Evolutionary conservation across 2,888 invertebrate species (phyloP), one percentile per base, ranked within the genome.

Genomic region (Ditula angustiorana): DNA sequence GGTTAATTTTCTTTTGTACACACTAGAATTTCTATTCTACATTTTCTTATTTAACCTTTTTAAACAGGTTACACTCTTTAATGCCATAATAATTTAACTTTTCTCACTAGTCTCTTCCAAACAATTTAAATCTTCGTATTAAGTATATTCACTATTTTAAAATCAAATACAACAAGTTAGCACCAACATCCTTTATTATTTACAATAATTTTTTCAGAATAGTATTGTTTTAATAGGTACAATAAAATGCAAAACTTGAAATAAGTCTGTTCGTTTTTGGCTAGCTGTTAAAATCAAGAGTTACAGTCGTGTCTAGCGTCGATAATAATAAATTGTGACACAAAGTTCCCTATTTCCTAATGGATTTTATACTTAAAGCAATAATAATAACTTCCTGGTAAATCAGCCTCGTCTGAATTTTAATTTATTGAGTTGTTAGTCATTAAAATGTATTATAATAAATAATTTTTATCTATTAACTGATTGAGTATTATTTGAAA

Each of bases 391-490:
- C n/a, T n/a, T 59, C 58, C 37, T 46, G 28, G 10, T 67, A 53
- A 59, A 58, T 67, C 52, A 57, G 57, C 21, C 57, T 67, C 61
- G 66, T 61, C 57, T 63, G 46, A 58, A 67, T 57, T 65, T 69
- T 73, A 70, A 73, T 70, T 75, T 73, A 72, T 74, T 74, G 47
- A 69, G 70, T 68, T 68, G 63, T 72, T 87, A 80, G 80, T 77
- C 80, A 81, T 76, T 79, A 80, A 79, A 80, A 75, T 88, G 85
- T 88, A 87, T 81, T 82, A 82, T 86, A 83, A 80, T 86, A 86
- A 81, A 81, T 83, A 86, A 80, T 79, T 85, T 85, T 85, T 85
- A 64, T 64, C 63, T 64, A 64, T 64, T 76, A 84, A 86, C 85
- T 85, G 85, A 88, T 86, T 82, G 83, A 83, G 82, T 85, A 68